Evolutionary conservation across 2,888 invertebrate species (phyloP).

Genomic region (Smittia sp.): DNA sequence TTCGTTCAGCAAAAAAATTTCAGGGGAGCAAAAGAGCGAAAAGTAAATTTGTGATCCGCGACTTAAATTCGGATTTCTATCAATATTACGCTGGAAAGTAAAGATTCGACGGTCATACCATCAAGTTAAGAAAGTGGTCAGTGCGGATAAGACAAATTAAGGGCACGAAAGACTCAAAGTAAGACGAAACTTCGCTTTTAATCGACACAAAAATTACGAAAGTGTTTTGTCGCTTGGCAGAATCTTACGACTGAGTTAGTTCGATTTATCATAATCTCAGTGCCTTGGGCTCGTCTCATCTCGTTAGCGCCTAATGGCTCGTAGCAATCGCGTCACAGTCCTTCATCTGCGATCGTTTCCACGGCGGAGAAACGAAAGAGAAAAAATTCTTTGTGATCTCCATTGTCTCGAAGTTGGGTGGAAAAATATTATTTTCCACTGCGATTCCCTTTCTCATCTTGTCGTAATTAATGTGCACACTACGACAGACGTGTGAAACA

Average conservation of each 20-base stretch:
- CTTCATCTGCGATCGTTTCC: too few species aligned
- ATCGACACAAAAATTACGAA: not conserved
- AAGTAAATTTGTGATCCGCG: too few species aligned
- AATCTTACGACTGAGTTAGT: too few species aligned
- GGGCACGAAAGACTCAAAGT: not conserved
- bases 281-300: too few species aligned
- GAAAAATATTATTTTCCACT: not conserved
- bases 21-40: too few species aligned
- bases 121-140: not conserved
- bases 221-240: not conserved
- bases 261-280: too few species aligned
- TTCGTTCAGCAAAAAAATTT: too few species aligned
- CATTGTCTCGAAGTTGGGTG: slow-evolving; percentile 3
- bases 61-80: not conserved
- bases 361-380: too few species aligned
- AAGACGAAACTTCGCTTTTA: not conserved
- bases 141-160: not conserved
- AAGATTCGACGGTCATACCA: not conserved
- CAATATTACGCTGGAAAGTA: not conserved
- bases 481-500: not conserved
- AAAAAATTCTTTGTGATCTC: slow-evolving; percentile 16
- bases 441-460: not conserved
- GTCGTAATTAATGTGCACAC: not conserved
- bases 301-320: too few species aligned
- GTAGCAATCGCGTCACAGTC: too few species aligned